Evolutionary conservation across 2,888 invertebrate genomes (phyloP), one percentile per base, ranked within the genome.

Genomic region (Drosophila tanythrix): DNA sequence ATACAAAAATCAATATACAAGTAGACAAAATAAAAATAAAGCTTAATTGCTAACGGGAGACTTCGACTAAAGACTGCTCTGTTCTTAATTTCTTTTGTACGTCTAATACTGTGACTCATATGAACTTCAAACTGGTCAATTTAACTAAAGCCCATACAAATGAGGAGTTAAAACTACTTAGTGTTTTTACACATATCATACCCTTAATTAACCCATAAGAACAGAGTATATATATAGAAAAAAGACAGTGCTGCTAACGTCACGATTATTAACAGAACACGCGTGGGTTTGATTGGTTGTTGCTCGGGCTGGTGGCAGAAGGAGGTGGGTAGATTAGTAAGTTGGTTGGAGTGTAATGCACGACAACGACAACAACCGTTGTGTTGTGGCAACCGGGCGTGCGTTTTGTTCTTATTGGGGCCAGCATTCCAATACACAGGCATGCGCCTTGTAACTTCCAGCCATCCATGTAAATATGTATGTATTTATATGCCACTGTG

Each of bases 331-430:
- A 43, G 40, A 38, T 33, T n/a, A 29, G 40, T 21, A 27, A 13
- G 62, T 40, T 52, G 67, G 52, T 55, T 38, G n/a, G 27, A 8
- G 48, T 56, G 55, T 71, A 50, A 60, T 64, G 64, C 69, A 69
- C 75, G 74, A 87, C 79, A 73, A 72, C 84, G 85, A 77, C 89
- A 85, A 85, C 89, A 81, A 79, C 71, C 70, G 75, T 84, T 89
- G 70, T 84, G 79, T 85, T 85, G 85, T 85, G 89, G 89, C 84
- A 85, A 85, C 89, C 89, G 72, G 73, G 73, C 70, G 53, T 79
- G 69, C 63, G 71, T 77, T 80, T 79, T 62, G 38, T 65, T 66
- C 48, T 70, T 64, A 88, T 79, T 79, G 79, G 70, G 70, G 69
- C 78, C 73, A 79, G 55, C 73, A 83, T 75, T 79, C 73, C 70